Evolutionary conservation across 2,797 vertebrate genomes (phyloP).

Genomic region (Poliocrania exsul): DNA sequence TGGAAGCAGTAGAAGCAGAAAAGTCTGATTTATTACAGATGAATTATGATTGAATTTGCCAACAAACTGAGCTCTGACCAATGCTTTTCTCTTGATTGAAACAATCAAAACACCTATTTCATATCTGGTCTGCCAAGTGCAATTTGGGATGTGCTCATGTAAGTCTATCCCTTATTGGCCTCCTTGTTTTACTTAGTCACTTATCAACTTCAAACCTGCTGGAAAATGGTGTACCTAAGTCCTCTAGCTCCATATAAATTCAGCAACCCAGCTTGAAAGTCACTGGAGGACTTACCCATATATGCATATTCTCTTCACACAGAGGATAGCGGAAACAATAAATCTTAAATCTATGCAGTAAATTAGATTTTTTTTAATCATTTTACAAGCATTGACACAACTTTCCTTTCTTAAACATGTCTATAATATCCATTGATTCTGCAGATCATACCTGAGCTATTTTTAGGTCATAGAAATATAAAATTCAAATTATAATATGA

Average conservation of each 20-base stretch:
- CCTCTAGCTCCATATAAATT: neutral
- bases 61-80: neutral
- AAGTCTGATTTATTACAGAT: conserved; percentile 16
- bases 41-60: conserved; percentile 10
- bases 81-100: neutral
- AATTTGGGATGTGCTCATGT: neutral
- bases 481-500: neutral
- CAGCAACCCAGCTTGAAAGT: neutral
- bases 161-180: neutral
- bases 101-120: neutral
- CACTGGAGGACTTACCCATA: neutral
- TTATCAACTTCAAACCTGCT: neutral
- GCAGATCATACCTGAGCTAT: neutral
- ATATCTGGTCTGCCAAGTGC: neutral
- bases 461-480: neutral
- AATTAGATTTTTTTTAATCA: neutral
- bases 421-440: neutral
- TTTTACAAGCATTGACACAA: neutral
- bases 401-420: neutral
- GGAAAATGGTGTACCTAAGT: neutral
- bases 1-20: neutral
- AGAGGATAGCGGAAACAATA: neutral
- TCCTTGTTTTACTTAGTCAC: neutral
- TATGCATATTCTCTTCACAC: neutral
- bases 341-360: neutral